Conservation (phyloP, 2,888 invertebrate species). For the Monochamus alternatus region DNA sequence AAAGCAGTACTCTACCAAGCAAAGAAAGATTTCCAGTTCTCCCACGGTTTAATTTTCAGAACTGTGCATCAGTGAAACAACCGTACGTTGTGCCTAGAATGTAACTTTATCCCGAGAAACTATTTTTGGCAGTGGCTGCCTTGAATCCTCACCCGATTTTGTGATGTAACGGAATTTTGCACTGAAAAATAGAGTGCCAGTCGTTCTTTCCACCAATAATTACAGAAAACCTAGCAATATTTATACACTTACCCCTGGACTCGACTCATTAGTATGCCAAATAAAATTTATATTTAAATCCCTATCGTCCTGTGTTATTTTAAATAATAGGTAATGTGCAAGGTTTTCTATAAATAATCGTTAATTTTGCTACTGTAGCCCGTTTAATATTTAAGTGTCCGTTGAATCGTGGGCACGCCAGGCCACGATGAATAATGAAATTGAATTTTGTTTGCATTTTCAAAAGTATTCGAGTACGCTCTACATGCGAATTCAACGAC, state of each 20-base stretch:
- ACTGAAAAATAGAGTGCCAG: slow-evolving; percentile 34
- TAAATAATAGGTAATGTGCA: slow-evolving; percentile 3
- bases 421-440: slow-evolving; percentile 17
- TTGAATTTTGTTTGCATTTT: slow-evolving; percentile 27
- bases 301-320: neutral
- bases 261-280: neutral
- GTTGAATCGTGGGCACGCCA: neutral
- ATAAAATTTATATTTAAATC: neutral
- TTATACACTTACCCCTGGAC: slow-evolving; percentile 4
- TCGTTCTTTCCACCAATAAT: slow-evolving; percentile 11
- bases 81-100: slow-evolving; percentile 39
- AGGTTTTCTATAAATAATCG: slow-evolving; percentile 26
- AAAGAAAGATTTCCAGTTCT: slow-evolving; percentile 1
- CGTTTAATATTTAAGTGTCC: neutral
- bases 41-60: slow-evolving; percentile 13
- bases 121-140: slow-evolving; percentile 66
- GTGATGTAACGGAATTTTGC: slow-evolving; percentile 62
- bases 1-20: neutral
- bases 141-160: slow-evolving; percentile 47
- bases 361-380: slow-evolving; percentile 2
- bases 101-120: slow-evolving; percentile 67
- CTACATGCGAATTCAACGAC: slow-evolving; percentile 39
- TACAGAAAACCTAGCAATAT: neutral
- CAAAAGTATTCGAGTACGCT: slow-evolving; percentile 16
- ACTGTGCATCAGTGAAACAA: slow-evolving; percentile 22